A percentile compares a stretch with the other conserved stretches of the same genome.
Evolutionary conservation across 2,113 vertebrate genomes (phyloP).

Genomic region (Cinclus cinclus): DNA sequence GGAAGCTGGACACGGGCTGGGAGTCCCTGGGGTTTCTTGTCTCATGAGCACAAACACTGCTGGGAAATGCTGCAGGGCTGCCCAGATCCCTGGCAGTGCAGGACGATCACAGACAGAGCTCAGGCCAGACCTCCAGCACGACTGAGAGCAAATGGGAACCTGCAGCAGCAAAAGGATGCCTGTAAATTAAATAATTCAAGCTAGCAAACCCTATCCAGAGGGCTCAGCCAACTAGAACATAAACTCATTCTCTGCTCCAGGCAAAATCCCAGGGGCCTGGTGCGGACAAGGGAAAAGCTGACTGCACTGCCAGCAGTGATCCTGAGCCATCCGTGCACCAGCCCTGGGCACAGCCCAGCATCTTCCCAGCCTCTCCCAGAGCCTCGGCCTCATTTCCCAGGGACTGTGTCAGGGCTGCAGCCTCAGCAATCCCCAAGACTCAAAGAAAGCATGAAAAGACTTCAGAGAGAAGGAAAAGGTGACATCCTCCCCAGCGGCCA

Average conservation of each 20-base stretch:
- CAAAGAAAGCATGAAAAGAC: background rate
- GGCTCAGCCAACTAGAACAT: conserved; percentile 12
- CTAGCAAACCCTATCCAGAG: conserved; percentile 4
- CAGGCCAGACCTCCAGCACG: background rate
- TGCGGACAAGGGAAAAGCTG: background rate
- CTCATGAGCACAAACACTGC: accelerated
- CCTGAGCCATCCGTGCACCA: background rate
- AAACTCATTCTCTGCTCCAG: background rate
- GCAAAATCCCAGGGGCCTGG: background rate
- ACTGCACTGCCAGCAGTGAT: background rate
- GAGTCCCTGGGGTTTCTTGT: background rate
- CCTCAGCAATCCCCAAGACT: background rate
- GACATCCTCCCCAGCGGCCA: background rate
- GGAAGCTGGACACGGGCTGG: background rate
- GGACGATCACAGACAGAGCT: background rate
- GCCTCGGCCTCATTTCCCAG: background rate
- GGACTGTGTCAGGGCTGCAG: background rate
- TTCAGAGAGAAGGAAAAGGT: background rate
- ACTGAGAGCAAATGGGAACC: background rate
- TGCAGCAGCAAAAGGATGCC: background rate
- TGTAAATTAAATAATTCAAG: conserved; percentile 11
- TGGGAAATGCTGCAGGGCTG: background rate
- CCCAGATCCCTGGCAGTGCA: background rate
- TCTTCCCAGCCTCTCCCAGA: background rate
- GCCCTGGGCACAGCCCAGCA: background rate